A percentile compares a stretch with the other conserved stretches of the same genome.
Evolutionary conservation across 2,888 invertebrate species (phyloP).

Genomic region (Pachydiplax longipennis): DNA sequence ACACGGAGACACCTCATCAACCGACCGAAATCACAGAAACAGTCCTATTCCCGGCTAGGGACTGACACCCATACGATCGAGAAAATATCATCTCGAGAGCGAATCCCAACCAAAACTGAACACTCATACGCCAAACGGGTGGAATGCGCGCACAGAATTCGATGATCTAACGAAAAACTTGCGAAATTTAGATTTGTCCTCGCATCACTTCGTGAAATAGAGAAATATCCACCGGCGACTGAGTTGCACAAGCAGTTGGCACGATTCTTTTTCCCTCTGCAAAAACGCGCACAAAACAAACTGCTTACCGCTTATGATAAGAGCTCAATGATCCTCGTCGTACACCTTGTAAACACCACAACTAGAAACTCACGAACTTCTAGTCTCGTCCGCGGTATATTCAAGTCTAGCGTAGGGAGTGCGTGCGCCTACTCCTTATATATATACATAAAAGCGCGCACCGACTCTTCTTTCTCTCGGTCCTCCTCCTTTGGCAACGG

Average conservation of each 20-base stretch:
- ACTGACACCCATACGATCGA: no score
- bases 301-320: constrained; percentile 7
- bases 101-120: no score
- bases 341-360: not conserved
- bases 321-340: not conserved
- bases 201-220: no score
- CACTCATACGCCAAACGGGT: no score
- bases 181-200: not conserved
- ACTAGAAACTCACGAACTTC: not conserved
- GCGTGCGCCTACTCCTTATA: not conserved
- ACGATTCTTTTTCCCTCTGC: not conserved
- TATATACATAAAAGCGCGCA: constrained; percentile 3
- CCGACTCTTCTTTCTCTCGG: not conserved
- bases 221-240: not conserved
- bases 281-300: no score
- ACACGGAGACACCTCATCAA: no score
- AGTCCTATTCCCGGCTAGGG: no score
- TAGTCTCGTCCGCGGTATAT: not conserved
- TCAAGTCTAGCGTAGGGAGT: constrained; percentile 9
- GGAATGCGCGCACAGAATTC: no score
- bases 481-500: not conserved
- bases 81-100: no score
- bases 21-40: no score
- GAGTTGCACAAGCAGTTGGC: not conserved
- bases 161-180: no score